A percentile compares a stretch with the other conserved stretches of the same genome.
Conservation (phyloP, 2,888 invertebrate species). For the Drymonia ruficornis region DNA sequence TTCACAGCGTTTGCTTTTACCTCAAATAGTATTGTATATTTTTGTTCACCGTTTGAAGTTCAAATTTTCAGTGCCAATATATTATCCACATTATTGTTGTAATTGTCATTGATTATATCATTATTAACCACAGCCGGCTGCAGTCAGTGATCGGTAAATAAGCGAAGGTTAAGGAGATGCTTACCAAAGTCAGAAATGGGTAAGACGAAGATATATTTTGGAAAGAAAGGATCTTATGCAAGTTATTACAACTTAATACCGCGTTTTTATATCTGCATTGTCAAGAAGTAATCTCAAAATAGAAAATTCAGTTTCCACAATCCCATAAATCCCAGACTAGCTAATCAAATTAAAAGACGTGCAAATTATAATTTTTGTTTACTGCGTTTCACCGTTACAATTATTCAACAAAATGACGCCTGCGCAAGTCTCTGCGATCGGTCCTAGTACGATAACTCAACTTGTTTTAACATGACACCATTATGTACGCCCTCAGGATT, state of each 20-base stretch:
- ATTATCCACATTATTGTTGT: neutral
- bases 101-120: too few relatives aligned
- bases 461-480: conserved; percentile 40
- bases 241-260: too few relatives aligned
- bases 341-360: conserved; percentile 24
- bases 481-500: conserved; percentile 55
- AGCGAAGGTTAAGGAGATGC: too few relatives aligned
- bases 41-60: conserved; percentile 4
- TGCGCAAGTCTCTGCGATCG: conserved; percentile 52
- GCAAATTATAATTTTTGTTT: conserved; percentile 26
- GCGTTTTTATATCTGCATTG: too few relatives aligned
- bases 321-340: too few relatives aligned
- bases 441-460: conserved; percentile 51
- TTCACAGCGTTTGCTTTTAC: conserved; percentile 36
- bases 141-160: too few relatives aligned
- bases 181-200: too few relatives aligned
- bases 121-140: too few relatives aligned
- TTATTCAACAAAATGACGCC: conserved; percentile 56
- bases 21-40: conserved; percentile 19
- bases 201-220: too few relatives aligned
- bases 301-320: too few relatives aligned
- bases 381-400: conserved; percentile 41
- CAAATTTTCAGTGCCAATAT: conserved; percentile 11
- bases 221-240: too few relatives aligned
- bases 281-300: too few relatives aligned